Evolutionary conservation across 2,113 vertebrate species (phyloP).

Genomic region (Sorex fumeus): DNA sequence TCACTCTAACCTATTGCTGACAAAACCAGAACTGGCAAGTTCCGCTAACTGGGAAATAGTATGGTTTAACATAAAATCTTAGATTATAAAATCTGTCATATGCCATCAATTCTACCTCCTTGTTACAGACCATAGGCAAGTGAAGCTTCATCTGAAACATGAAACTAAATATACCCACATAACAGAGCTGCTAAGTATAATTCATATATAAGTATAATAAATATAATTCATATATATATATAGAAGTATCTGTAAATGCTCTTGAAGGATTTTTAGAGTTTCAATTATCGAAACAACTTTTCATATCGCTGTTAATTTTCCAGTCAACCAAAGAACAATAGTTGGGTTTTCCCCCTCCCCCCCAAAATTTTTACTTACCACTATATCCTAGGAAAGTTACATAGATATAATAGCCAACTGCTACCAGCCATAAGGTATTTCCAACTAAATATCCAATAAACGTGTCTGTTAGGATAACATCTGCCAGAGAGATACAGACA

Average conservation of each 20-base stretch:
- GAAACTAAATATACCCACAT: neutral
- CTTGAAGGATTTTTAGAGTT: neutral
- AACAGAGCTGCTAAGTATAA: neutral
- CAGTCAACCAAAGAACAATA: neutral
- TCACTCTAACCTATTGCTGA: neutral
- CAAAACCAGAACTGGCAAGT: neutral
- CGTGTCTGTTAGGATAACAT: slow-evolving; percentile 93
- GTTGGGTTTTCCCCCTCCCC: neutral
- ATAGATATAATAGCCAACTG: slow-evolving; percentile 97
- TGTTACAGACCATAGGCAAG: neutral
- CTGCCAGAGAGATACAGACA: slow-evolving; percentile 87
- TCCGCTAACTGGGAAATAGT: neutral
- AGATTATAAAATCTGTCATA: neutral
- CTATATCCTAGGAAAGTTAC: slow-evolving; percentile 99
- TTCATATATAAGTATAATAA: no score
- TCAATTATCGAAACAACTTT: neutral
- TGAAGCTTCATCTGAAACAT: slow-evolving; percentile 8
- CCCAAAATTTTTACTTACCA: slow-evolving; percentile 88
- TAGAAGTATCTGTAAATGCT: neutral
- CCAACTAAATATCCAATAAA: slow-evolving; percentile 92
- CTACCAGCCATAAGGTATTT: slow-evolving; percentile 96
- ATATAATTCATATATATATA: neutral
- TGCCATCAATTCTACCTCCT: neutral
- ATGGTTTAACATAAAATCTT: neutral
- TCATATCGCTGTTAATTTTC: neutral